These are phyloP conservation scores for Autographa gamma DNA, from an alignment of 2,888 invertebrate species.

Conservation along the genomic window DNA sequence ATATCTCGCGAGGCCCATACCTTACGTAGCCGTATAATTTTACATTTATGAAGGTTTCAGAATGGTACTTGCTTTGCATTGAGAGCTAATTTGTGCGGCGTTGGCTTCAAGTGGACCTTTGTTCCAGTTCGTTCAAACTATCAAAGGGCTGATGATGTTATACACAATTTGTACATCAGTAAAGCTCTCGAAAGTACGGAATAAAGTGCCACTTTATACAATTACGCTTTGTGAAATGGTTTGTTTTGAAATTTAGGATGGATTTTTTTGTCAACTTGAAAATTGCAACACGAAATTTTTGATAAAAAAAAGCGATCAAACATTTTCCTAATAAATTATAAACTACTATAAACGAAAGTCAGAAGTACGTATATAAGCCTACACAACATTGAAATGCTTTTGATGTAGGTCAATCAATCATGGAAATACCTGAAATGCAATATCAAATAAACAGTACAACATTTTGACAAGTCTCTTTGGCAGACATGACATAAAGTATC, in stretches of 20 bases:
- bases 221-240: constrained; percentile 36
- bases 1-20: constrained; percentile 34
- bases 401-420: too few relatives aligned
- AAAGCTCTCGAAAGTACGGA: constrained; percentile 23
- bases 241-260: constrained; percentile 17
- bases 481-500: background rate
- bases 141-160: constrained; percentile 36
- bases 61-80: constrained; percentile 51
- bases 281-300: background rate
- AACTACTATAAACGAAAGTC: background rate
- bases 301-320: background rate
- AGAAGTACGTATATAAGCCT: too few relatives aligned
- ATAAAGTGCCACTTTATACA: constrained; percentile 36
- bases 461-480: too few relatives aligned
- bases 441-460: too few relatives aligned
- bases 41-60: constrained; percentile 52
- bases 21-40: constrained; percentile 53
- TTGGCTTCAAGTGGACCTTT: constrained; percentile 50
- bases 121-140: constrained; percentile 29
- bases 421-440: too few relatives aligned
- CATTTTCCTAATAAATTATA: background rate
- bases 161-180: constrained; percentile 28
- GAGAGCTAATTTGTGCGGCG: constrained; percentile 46
- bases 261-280: background rate
- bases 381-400: too few relatives aligned